Percentiles rank a stretch among this genome's conserved stretches.
These are phyloP conservation scores for Montipora cactus DNA, from an alignment of 64 coral and sea anemone genomes.

Conservation along the genomic window DNA sequence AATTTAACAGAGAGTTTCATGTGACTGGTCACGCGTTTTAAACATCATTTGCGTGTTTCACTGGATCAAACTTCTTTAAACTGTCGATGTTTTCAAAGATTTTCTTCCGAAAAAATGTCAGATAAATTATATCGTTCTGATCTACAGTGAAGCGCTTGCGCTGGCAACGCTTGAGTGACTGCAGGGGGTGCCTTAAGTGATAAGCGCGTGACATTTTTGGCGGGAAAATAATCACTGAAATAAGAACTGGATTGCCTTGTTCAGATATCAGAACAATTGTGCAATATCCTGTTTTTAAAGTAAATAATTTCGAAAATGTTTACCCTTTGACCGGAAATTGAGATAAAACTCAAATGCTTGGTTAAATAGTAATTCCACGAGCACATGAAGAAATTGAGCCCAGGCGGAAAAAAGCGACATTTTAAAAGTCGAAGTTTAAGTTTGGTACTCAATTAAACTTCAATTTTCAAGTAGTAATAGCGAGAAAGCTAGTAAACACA, in stretches of 20 bases:
- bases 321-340: background rate
- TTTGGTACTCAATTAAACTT: no score
- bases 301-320: background rate
- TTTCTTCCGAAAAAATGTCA: no score
- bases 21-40: background rate
- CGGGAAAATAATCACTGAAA: background rate
- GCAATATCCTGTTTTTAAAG: background rate
- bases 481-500: no score
- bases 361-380: background rate
- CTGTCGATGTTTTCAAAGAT: background rate
- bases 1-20: background rate
- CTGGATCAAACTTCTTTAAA: background rate
- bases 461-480: no score
- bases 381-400: background rate
- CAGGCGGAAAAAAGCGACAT: background rate
- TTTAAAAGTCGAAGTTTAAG: background rate
- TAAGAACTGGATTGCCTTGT: background rate
- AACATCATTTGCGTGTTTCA: no score
- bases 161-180: background rate
- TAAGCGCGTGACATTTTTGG: background rate
- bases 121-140: no score
- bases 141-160: no score
- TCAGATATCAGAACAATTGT: background rate
- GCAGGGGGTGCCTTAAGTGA: background rate
- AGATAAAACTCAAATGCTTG: slow-evolving; percentile 22